Evolutionary conservation across 2,797 vertebrate species (phyloP).

Genomic region (Sebastes diaconus): DNA sequence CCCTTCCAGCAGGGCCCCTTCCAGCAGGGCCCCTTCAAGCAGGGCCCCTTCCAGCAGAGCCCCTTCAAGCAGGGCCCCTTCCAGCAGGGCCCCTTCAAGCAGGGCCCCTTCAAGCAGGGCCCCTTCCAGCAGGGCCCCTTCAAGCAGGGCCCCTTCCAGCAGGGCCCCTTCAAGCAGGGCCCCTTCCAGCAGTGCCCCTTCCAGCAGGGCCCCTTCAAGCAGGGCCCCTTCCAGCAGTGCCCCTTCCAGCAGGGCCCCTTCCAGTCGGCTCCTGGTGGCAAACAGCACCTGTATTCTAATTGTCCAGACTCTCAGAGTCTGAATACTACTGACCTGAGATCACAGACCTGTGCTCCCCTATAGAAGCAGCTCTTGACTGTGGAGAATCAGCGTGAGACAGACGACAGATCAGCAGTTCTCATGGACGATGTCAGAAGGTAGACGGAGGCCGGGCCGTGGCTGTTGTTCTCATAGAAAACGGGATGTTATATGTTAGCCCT

Average conservation of each 20-base stretch:
- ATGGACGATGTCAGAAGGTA: background rate
- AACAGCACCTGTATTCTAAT: conserved; percentile 50
- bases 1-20: too few relatives aligned
- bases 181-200: too few relatives aligned
- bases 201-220: conserved; percentile 6
- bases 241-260: background rate
- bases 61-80: background rate
- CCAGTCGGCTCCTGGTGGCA: conserved; percentile 34
- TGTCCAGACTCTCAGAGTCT: conserved; percentile 44
- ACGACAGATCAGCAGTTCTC: conserved; percentile 48
- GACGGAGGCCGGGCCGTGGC: background rate
- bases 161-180: too few relatives aligned
- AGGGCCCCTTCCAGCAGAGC: background rate
- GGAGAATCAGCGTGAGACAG: conserved; percentile 35
- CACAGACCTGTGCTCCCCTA: conserved; percentile 14
- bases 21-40: conserved; percentile 13
- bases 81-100: conserved; percentile 16
- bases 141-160: conserved; percentile 1
- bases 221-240: background rate
- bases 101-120: background rate
- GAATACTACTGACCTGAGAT: conserved; percentile 42
- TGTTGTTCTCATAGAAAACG: background rate
- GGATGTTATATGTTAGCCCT: conserved; percentile 3
- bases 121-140: background rate
- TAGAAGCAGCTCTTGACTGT: conserved; percentile 21